Percentiles rank a stretch among this genome's conserved stretches.
Evolutionary conservation across 53 echinoderm and acorn worm genomes (phyloP).

Genomic region (Holothuria scabra): DNA sequence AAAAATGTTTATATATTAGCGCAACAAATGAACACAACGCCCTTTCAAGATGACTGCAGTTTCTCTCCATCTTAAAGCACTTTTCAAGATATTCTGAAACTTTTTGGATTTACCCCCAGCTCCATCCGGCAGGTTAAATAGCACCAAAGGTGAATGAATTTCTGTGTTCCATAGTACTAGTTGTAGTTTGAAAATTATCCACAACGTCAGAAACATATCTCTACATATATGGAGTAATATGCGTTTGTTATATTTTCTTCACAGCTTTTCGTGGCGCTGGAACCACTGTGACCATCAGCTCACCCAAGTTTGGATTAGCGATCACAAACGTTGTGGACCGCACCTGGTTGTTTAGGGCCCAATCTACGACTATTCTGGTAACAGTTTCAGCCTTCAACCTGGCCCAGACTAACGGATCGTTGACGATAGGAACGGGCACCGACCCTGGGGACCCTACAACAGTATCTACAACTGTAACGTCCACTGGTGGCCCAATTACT

Average conservation of each 20-base stretch:
- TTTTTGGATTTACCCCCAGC: too few relatives aligned
- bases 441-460: not conserved
- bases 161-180: too few relatives aligned
- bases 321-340: constrained; percentile 11
- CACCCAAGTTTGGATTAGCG: constrained; percentile 5
- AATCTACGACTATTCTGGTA: not conserved
- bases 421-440: not conserved
- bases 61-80: too few relatives aligned
- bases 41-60: too few relatives aligned
- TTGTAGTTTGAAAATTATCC: too few relatives aligned
- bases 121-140: too few relatives aligned
- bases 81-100: too few relatives aligned
- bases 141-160: too few relatives aligned
- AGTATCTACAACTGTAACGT: not conserved
- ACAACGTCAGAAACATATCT: too few relatives aligned
- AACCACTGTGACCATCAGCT: not conserved
- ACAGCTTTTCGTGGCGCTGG: not conserved
- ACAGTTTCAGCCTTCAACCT: not conserved
- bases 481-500: not conserved
- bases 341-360: not conserved
- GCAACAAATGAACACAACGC: too few relatives aligned
- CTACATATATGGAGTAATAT: too few relatives aligned
- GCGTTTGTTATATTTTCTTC: not conserved
- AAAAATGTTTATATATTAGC: too few relatives aligned
- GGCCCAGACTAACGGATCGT: not conserved